A percentile compares a stretch with the other conserved stretches of the same genome.
phyloP scores from a whole-genome alignment of 2,113 vertebrate species.

The Athene noctua region DNA sequence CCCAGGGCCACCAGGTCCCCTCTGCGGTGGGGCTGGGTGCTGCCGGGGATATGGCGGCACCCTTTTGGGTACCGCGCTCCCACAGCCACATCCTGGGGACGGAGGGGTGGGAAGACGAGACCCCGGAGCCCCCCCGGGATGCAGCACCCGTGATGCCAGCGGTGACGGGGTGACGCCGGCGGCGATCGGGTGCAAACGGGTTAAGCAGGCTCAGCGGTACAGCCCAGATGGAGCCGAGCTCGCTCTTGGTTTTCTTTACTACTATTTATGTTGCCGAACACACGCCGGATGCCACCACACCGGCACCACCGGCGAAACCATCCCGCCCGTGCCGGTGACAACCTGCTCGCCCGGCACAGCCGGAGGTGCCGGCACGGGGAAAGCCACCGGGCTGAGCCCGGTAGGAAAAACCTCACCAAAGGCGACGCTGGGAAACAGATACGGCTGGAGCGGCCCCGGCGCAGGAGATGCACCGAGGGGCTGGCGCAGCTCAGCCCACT shows the following conservation, averaged over 20 bases:
- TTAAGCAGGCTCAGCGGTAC: neutral
- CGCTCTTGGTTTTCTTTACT: neutral
- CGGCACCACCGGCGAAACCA: fast-evolving
- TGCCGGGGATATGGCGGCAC: fast-evolving
- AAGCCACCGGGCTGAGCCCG: fast-evolving
- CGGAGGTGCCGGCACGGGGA: fast-evolving
- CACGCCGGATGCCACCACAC: neutral
- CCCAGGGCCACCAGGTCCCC: neutral
- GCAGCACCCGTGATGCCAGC: fast-evolving
- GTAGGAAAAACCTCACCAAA: neutral
- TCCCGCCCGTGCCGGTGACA: fast-evolving
- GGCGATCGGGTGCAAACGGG: fast-evolving
- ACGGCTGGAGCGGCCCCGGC: neutral
- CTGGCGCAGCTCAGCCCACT: neutral
- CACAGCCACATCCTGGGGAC: fast-evolving
- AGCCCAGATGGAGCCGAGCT: neutral
- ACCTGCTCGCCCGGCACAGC: fast-evolving
- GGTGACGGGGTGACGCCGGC: too few relatives aligned
- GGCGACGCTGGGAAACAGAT: neutral
- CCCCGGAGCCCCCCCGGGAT: neutral
- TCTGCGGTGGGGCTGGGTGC: fast-evolving
- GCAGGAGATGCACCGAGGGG: neutral
- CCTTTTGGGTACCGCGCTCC: fast-evolving
- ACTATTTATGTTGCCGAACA: neutral
- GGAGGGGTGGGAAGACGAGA: neutral